phyloP scores from a whole-genome alignment of 2,113 vertebrate species.

The Nasalis larvatus region DNA sequence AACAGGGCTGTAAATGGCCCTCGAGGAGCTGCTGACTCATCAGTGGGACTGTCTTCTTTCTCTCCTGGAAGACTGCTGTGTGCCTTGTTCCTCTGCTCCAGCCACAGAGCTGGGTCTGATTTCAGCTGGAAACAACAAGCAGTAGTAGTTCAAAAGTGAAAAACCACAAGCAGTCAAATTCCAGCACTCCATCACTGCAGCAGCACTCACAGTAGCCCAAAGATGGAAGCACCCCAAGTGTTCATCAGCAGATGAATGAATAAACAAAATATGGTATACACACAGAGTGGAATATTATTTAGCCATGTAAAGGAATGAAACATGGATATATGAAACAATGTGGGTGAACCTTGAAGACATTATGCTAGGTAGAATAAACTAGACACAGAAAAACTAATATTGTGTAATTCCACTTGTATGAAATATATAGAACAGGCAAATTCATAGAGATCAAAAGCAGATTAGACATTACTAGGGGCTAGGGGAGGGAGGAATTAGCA shows the following conservation, averaged over 20 bases:
- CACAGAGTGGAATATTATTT: background rate
- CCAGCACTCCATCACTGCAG: background rate
- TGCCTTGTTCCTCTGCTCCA: background rate
- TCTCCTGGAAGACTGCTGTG: background rate
- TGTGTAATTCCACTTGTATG: background rate
- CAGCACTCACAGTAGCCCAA: background rate
- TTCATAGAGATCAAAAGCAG: background rate
- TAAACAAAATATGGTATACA: fast-evolving
- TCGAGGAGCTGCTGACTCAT: background rate
- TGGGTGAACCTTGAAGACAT: background rate
- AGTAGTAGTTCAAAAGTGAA: background rate
- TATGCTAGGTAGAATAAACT: background rate
- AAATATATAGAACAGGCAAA: background rate
- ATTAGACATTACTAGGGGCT: background rate
- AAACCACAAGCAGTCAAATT: background rate
- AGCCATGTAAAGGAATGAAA: background rate
- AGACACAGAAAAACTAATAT: background rate
- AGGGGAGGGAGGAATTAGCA: background rate
- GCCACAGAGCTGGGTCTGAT: background rate
- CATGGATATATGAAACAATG: fast-evolving
- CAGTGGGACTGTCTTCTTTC: background rate
- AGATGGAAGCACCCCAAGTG: background rate
- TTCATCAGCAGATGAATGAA: background rate
- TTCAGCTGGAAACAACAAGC: background rate
- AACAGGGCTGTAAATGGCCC: background rate